Evolutionary conservation across 2,888 invertebrate genomes (phyloP), one percentile per base, ranked within the genome.

Genomic region (Oligia latruncula): DNA sequence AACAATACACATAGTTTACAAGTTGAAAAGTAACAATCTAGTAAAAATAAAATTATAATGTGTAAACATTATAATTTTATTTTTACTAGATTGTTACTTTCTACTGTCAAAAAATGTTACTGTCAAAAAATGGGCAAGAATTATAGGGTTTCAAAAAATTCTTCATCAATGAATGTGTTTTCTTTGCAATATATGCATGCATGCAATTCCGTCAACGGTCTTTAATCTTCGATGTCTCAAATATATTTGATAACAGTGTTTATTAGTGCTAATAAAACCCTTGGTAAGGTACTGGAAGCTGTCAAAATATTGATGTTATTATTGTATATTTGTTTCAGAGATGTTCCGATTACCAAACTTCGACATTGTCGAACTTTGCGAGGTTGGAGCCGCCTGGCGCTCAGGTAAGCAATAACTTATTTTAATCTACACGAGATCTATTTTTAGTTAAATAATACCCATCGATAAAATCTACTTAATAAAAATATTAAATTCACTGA

Each of bases 361-460:
- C 99, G 64, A 97, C 97, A 85, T 98, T 99, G 93, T 98, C 98
- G 83, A 99, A 99, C 82, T 99, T 99, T 95, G 99, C 99, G 65
- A 97, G 99, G 92, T 98, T 99, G 60, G 99, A 99, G 95, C 99
- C 99, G 49, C 99, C 99, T 65, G 98, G 99, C 92, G 99, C 98
- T 66, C 99, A 99, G 98, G 98, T 98, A 92, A 89, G 64, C 43
- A 11, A 40, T 11, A n/a, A 43, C 4, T 62, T 60, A n/a, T 43
- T 71, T 60, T 71, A 40, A 60, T 40, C 17, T 71, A 40, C 40
- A 4, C 23, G 11, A 40, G 23, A 65, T 65, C 20, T 40, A 65
- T 20, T 65, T 40, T 4, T 65, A 40, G 11, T 65, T 9, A 20
- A 20, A 20, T 35, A 20, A 20, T 11, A n/a, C 4, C 35, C 23